phyloP scores from a whole-genome alignment of 1,140 invertebrate species.

The Physella acuta region DNA sequence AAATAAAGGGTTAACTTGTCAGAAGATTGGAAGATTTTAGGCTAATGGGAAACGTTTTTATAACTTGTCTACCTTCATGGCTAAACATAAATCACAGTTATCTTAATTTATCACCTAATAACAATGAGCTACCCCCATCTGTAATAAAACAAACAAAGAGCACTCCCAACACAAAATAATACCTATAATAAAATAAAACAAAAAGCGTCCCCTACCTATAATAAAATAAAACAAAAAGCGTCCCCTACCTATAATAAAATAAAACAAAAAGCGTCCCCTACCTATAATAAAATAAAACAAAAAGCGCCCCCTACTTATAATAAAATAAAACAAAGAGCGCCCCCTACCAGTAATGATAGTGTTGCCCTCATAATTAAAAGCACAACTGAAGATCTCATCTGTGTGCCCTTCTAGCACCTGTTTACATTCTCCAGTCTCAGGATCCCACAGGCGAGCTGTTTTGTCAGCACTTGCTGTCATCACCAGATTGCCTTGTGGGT shows the following conservation, averaged over 20 bases:
- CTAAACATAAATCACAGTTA: no score
- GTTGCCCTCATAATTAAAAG: conserved; percentile 76
- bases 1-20: background rate
- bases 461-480: conserved; percentile 75
- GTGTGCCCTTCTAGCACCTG: conserved; percentile 71
- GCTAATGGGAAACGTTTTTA: background rate
- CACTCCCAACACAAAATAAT: background rate
- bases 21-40: background rate
- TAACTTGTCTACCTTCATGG: no score
- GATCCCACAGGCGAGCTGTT: conserved; percentile 75
- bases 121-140: no score
- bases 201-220: background rate
- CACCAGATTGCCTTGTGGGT: conserved; percentile 72
- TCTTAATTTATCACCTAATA: no score
- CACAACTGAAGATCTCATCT: conserved; percentile 78
- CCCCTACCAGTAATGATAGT: conserved; percentile 70
- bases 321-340: background rate
- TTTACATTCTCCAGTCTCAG: conserved; percentile 69
- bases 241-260: background rate
- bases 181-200: background rate
- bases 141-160: background rate
- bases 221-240: background rate
- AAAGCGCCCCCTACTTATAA: no score
- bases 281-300: background rate
- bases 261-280: background rate